Evolutionary conservation across 2,113 vertebrate genomes (phyloP).

Genomic region (Lanius ludovicianus): DNA sequence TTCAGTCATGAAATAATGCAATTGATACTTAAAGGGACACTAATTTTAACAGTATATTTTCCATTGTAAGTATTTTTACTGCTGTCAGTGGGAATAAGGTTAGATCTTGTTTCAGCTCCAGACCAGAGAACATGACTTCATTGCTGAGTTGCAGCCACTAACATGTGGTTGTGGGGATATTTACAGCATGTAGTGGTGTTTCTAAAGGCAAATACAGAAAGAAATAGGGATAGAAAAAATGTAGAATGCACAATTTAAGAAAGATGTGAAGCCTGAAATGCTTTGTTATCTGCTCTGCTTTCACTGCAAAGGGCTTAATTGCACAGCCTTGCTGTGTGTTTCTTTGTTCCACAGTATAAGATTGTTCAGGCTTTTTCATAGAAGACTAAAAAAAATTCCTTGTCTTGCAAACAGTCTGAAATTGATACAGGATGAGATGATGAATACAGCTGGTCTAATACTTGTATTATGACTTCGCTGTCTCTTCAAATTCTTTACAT

Average conservation of each 20-base stretch:
- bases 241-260: background rate
- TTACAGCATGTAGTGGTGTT: background rate
- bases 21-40: background rate
- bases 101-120: conserved; percentile 13
- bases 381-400: background rate
- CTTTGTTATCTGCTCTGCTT: background rate
- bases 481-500: conserved; percentile 12
- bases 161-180: background rate
- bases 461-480: conserved; percentile 16
- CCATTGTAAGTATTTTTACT: background rate
- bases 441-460: background rate
- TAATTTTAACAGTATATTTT: conserved; percentile 5
- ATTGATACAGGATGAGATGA: background rate
- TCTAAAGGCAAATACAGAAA: background rate
- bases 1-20: background rate
- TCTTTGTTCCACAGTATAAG: background rate
- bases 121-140: background rate
- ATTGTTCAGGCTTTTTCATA: background rate
- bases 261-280: background rate
- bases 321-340: background rate
- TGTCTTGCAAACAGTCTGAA: background rate
- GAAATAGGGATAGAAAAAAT: background rate
- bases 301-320: background rate
- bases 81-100: background rate
- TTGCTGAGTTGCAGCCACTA: background rate